Conservation (phyloP, 2,113 vertebrate genomes). For the Pholis gunnellus region DNA sequence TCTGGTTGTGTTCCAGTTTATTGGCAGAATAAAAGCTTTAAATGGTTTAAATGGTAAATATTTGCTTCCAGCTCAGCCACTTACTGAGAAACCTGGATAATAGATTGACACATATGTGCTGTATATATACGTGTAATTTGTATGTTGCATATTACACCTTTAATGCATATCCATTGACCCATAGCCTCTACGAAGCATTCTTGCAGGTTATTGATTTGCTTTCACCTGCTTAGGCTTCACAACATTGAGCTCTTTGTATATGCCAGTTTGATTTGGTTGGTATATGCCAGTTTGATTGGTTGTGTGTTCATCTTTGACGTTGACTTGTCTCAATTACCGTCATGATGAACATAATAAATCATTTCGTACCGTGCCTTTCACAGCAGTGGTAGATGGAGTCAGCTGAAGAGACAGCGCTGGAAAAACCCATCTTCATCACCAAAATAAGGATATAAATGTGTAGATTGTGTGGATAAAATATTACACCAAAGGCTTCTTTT, state of each 20-base stretch:
- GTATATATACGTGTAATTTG: too few relatives aligned
- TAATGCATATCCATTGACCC: too few relatives aligned
- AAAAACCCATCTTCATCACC: neutral
- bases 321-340: neutral
- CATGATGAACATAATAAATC: neutral
- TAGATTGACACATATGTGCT: too few relatives aligned
- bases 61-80: too few relatives aligned
- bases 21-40: too few relatives aligned
- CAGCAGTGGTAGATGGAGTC: neutral
- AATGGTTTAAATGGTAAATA: too few relatives aligned
- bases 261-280: neutral
- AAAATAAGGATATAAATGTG: neutral
- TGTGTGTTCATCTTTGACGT: neutral
- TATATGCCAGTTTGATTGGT: neutral
- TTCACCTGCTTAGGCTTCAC: neutral
- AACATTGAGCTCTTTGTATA: neutral
- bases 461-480: slow-evolving; percentile 5
- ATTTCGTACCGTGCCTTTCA: neutral
- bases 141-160: too few relatives aligned
- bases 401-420: neutral
- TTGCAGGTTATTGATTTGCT: neutral
- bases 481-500: neutral
- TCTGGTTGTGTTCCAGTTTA: too few relatives aligned
- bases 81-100: too few relatives aligned
- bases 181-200: neutral